Percentiles rank a stretch among this genome's conserved stretches.
These are phyloP conservation scores for Trypoxylon attenuatum DNA, from an alignment of 2,888 invertebrate species.

Conservation along the genomic window DNA sequence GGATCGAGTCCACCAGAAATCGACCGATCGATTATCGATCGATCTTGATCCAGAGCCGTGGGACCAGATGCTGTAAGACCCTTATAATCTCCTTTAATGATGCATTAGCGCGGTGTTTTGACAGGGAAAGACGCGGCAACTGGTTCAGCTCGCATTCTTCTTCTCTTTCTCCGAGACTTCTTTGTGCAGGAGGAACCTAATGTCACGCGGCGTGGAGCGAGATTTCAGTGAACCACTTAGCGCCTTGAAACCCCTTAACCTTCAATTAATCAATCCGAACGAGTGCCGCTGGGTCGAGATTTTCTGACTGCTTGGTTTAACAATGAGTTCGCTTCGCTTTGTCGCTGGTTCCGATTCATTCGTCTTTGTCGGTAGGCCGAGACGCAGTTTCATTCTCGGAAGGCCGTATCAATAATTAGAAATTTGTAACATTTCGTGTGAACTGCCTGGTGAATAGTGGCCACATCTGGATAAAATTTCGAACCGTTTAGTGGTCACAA, in stretches of 20 bases:
- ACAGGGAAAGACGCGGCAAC: slow-evolving; percentile 62
- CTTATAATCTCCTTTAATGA: slow-evolving; percentile 57
- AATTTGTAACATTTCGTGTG: too few species aligned
- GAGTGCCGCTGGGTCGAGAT: slow-evolving; percentile 42
- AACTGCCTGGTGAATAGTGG: too few species aligned
- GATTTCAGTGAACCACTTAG: slow-evolving; percentile 55
- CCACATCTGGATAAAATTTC: too few species aligned
- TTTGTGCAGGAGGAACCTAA: slow-evolving; percentile 18
- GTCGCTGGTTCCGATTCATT: too few species aligned
- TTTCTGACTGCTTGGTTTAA: too few species aligned
- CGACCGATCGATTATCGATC: slow-evolving; percentile 52
- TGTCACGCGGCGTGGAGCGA: slow-evolving; percentile 37
- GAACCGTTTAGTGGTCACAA: too few species aligned
- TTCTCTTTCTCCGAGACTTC: slow-evolving; percentile 43
- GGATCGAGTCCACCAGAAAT: slow-evolving; percentile 17
- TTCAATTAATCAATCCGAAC: slow-evolving; percentile 55
- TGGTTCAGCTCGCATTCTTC: slow-evolving; percentile 53
- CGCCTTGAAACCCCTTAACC: slow-evolving; percentile 53
- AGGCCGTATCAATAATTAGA: too few species aligned
- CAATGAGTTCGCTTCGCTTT: too few species aligned
- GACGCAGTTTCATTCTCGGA: too few species aligned
- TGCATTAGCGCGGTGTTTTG: slow-evolving; percentile 67
- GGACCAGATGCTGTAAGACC: slow-evolving; percentile 46
- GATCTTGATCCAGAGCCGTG: slow-evolving; percentile 41
- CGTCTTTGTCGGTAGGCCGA: too few species aligned